Conservation (phyloP, 2,797 vertebrate genomes). For the Gambusia yucatana region DNA sequence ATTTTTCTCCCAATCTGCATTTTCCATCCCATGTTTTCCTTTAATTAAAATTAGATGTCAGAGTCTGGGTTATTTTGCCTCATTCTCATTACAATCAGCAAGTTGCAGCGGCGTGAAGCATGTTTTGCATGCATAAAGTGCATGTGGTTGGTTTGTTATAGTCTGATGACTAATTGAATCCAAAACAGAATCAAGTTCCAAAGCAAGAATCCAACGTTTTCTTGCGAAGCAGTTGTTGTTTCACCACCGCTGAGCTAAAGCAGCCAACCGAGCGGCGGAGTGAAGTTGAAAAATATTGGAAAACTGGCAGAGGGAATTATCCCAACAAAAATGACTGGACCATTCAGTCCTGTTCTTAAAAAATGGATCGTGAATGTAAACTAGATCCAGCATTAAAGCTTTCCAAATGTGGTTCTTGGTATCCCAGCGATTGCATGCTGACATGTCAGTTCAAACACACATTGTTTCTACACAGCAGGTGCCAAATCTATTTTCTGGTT, state of each 20-base stretch:
- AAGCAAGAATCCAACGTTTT: conserved; percentile 69
- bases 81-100: conserved; percentile 32
- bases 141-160: conserved; percentile 48
- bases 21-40: conserved; percentile 22
- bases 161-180: conserved; percentile 61
- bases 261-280: conserved; percentile 63
- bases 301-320: conserved; percentile 57
- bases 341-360: conserved; percentile 25
- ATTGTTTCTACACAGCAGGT: conserved; percentile 70
- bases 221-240: conserved; percentile 43
- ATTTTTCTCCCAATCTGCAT: conserved; percentile 26
- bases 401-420: conserved; percentile 41
- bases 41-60: conserved; percentile 44
- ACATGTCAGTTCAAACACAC: conserved; percentile 55
- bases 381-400: conserved; percentile 31
- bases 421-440: conserved; percentile 44
- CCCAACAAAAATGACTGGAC: conserved; percentile 49
- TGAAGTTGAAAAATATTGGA: conserved; percentile 68
- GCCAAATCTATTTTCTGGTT: conserved; percentile 61
- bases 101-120: conserved; percentile 23
- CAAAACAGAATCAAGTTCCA: conserved; percentile 61
- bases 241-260: conserved; percentile 54
- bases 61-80: conserved; percentile 38
- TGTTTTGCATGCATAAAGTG: conserved; percentile 38
- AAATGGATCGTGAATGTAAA: conserved; percentile 54